Conservation (phyloP, 2,797 vertebrate genomes). For the Geotrypetes seraphini region DNA sequence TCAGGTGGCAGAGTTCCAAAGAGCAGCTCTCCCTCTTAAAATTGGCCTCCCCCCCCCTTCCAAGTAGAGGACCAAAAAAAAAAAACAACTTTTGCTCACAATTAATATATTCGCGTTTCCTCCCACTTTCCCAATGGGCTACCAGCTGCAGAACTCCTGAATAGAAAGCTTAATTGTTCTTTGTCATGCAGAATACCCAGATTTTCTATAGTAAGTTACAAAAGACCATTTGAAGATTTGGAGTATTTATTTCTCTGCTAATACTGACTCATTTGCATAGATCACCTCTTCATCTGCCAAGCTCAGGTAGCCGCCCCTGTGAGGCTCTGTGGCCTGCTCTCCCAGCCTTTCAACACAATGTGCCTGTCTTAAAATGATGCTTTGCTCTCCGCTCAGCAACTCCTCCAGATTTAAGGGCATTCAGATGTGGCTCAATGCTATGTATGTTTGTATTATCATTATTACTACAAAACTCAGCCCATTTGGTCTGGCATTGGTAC, state of each 20-base stretch:
- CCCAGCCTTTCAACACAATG: neutral
- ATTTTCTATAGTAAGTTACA: constrained; percentile 72
- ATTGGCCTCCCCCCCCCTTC: constrained; percentile 8
- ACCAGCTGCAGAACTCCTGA: constrained; percentile 86
- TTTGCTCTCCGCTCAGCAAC: neutral
- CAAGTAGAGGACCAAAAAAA: constrained; percentile 24
- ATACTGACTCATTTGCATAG: constrained; percentile 43
- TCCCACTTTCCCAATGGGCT: constrained; percentile 73
- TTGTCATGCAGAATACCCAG: constrained; percentile 89
- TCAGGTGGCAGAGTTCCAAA: constrained; percentile 39
- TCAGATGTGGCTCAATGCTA: no score
- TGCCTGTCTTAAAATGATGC: neutral
- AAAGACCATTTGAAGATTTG: constrained; percentile 56
- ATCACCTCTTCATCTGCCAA: constrained; percentile 33
- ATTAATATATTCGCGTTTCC: constrained; percentile 71
- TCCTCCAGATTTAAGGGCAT: no score
- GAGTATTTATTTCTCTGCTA: constrained; percentile 41
- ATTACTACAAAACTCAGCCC: no score
- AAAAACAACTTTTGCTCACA: constrained; percentile 52
- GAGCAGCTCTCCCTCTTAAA: constrained; percentile 15
- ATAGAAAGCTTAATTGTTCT: constrained; percentile 91
- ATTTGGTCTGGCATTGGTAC: no score
- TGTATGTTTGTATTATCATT: no score
- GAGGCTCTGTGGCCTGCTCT: neutral
- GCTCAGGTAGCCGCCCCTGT: constrained; percentile 39